Evolutionary conservation across 2,888 invertebrate species (phyloP).

Genomic region (Cephus sareptanus): DNA sequence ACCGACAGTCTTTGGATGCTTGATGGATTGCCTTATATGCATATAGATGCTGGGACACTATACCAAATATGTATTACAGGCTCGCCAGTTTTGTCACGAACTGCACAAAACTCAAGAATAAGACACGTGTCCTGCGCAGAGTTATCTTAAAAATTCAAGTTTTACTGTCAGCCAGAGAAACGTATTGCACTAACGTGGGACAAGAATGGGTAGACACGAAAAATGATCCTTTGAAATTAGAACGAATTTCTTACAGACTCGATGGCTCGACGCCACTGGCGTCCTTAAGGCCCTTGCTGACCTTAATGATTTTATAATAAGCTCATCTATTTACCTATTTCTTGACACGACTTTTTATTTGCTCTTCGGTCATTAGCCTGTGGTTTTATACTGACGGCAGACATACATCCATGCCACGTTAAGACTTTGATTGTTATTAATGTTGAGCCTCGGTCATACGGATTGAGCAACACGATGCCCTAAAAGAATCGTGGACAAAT

Average conservation of each 20-base stretch:
- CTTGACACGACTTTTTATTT: conserved; percentile 20
- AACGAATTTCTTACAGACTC: background rate
- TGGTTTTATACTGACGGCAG: conserved; percentile 14
- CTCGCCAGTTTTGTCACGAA: background rate
- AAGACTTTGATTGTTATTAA: conserved; percentile 21
- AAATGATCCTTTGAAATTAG: background rate
- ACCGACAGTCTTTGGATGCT: conserved; percentile 32
- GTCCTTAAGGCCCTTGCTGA: conserved; percentile 22
- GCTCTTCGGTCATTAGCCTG: conserved; percentile 19
- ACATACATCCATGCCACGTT: conserved; percentile 12
- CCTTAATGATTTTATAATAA: conserved; percentile 56
- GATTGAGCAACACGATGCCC: background rate
- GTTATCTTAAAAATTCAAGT: background rate
- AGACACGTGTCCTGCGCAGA: background rate
- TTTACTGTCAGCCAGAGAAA: background rate
- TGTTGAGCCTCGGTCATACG: background rate
- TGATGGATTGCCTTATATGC: conserved; percentile 51
- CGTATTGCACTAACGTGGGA: background rate
- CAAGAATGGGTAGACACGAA: background rate
- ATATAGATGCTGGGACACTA: conserved; percentile 17
- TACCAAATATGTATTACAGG: background rate
- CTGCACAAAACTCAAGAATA: background rate
- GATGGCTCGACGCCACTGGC: background rate
- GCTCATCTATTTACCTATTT: conserved; percentile 30
- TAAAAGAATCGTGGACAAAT: background rate